Conservation (phyloP, 2,113 vertebrate genomes). For the Peromyscus californicus region DNA sequence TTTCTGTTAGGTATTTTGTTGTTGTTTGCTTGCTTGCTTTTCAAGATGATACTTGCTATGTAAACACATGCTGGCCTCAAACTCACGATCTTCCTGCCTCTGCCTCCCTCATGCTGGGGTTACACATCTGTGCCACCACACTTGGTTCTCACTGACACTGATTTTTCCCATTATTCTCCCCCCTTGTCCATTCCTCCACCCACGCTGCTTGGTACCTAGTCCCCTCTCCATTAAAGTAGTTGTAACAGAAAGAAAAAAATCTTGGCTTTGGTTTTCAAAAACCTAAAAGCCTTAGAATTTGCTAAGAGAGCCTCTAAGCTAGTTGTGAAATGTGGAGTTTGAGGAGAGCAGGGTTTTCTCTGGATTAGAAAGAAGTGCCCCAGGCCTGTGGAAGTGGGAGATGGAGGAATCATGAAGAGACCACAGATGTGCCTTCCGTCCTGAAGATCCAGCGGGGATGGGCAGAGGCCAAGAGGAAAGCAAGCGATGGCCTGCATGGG, state of each 20-base stretch:
- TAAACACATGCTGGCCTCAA: background rate
- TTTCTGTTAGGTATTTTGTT: background rate
- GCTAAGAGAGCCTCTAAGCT: slow-evolving; percentile 5
- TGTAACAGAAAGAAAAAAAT: slow-evolving; percentile 29
- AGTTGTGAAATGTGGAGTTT: background rate
- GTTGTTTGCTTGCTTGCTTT: background rate
- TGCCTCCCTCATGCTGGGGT: background rate
- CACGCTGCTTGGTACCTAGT: background rate
- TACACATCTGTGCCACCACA: background rate
- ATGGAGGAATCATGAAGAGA: background rate
- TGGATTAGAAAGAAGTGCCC: background rate
- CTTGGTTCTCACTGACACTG: background rate
- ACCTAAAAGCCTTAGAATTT: background rate
- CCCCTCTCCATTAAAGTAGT: background rate
- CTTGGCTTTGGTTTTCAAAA: slow-evolving; percentile 39
- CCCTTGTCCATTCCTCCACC: background rate
- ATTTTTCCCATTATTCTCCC: background rate
- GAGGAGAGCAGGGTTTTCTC: background rate
- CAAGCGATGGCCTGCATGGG: background rate
- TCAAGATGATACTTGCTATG: background rate
- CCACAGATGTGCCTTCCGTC: background rate
- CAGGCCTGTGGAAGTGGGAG: background rate
- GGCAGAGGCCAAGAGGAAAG: background rate
- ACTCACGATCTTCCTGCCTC: background rate
- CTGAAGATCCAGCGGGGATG: background rate